A percentile compares a stretch with the other conserved stretches of the same genome.
Conservation (phyloP, 2,888 invertebrate genomes). For the Dryobota labecula region DNA sequence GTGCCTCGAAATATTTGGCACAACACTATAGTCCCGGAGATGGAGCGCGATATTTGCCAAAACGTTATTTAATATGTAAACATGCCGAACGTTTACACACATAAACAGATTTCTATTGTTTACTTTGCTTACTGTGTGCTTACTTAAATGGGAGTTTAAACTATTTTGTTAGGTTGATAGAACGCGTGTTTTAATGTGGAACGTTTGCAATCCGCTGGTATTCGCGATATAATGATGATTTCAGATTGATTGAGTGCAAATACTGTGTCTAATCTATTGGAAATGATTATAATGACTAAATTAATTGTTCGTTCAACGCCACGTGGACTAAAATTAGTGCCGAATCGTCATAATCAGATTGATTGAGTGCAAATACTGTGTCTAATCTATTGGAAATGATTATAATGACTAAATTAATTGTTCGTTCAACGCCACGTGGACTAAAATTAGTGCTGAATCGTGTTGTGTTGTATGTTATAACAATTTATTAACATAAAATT, state of each 20-base stretch:
- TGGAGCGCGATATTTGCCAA: constrained; percentile 59
- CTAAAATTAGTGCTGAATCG: neutral
- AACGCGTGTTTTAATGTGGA: constrained; percentile 31
- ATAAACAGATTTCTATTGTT: constrained; percentile 64
- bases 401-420: neutral
- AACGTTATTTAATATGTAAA: constrained; percentile 64
- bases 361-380: constrained; percentile 33
- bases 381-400: constrained; percentile 27
- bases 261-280: constrained; percentile 19
- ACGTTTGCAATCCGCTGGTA: constrained; percentile 15
- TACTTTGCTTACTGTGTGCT: constrained; percentile 44
- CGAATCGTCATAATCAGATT: neutral
- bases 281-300: constrained; percentile 12
- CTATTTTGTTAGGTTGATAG: constrained; percentile 44
- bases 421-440: neutral
- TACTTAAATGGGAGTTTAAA: constrained; percentile 51
- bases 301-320: neutral
- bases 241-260: constrained; percentile 32
- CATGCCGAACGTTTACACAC: constrained; percentile 55
- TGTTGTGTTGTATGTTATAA: neutral
- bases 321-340: neutral
- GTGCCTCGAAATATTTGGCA: constrained; percentile 73
- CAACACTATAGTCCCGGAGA: constrained; percentile 62
- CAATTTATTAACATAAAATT: neutral
- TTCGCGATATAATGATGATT: constrained; percentile 14